Base-by-base conservation (phyloP, 2,113 vertebrate species). In the Mesoclemmys tuberculata region DNA sequence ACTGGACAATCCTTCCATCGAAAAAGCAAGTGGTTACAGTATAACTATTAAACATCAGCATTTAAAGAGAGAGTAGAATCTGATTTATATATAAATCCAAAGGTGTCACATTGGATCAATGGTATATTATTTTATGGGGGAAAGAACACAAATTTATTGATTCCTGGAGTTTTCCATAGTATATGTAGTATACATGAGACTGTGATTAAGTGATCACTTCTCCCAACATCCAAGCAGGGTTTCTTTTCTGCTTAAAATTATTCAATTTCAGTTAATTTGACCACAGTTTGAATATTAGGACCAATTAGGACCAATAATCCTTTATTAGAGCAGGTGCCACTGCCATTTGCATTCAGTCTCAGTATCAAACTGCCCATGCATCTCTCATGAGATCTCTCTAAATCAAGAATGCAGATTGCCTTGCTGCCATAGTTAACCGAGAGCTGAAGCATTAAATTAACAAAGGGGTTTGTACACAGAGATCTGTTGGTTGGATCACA, bases 391-490 rank as follows among this genome's bases (percentile, higher is more conserved):
- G 41, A 58, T 5, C 52, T 26, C 0, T 10, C 64, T 52, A 29
- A 84, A 79, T 2, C 26, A 82, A 14, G 6, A 24, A 18, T 26
- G 29, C 10, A 74, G 35, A 74, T 74, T 5, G 4, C 18, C 35
- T n/a, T 74, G 19, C 24, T 38, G 22, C 35, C 16, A 1, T 24
- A 75, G 71, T 31, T 88, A 61, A 27, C 46, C 41, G 3, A 0
- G 31, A 46, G 1, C 2, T 27, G 2, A 46, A 0, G 18, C 16
- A 19, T 11, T 74, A 35, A n/a, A 21, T n/a, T 19, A n/a, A 10
- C n/a, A 71, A 71, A 18, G 8, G 8, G 10, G 35, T 38, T 71
- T 38, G 35, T 8, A 4, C 64, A 38, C 64, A n/a, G 68, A 71
- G 10, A 21, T 5, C n/a, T 71, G n/a, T n/a, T n/a, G 68, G 8